Conservation (phyloP, 2,113 vertebrate species). For the Fulmarus glacialis region DNA sequence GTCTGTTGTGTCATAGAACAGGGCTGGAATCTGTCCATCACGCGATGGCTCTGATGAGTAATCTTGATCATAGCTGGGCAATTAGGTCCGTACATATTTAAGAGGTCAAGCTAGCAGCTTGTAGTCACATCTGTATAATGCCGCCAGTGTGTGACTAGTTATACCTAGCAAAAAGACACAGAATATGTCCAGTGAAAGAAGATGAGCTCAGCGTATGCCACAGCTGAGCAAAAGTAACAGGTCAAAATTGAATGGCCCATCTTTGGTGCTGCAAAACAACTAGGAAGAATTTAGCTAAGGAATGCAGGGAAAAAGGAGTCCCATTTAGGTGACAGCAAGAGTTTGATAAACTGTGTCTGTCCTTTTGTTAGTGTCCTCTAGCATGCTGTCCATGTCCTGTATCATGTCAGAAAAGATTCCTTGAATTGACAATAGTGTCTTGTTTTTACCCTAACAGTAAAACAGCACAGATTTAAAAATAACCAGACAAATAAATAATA, state of each 20-base stretch:
- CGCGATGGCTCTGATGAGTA: not conserved
- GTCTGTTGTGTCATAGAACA: not conserved
- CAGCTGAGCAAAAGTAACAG: not conserved
- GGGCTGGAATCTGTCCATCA: not conserved
- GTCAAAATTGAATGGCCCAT: not conserved
- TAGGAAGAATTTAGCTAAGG: not conserved
- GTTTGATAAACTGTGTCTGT: not conserved
- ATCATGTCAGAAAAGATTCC: slow-evolving; percentile 13
- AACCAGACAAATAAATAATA: slow-evolving; percentile 24
- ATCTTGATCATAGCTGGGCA: not conserved
- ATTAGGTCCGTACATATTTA: not conserved
- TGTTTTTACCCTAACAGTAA: slow-evolving; percentile 21
- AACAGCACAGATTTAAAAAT: slow-evolving; percentile 62
- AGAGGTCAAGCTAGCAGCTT: not conserved
- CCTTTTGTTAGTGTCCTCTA: not conserved
- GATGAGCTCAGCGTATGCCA: not conserved
- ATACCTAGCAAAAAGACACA: not conserved
- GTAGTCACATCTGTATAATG: not conserved
- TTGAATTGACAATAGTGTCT: slow-evolving; percentile 41
- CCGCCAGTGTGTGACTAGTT: not conserved
- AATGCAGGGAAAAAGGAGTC: not conserved
- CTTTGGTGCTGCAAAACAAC: not conserved
- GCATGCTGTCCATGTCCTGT: not conserved
- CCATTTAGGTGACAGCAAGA: not conserved
- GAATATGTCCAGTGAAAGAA: not conserved